phyloP scores from a whole-genome alignment of 2,797 vertebrate species.

The Smutsia temminckii region DNA sequence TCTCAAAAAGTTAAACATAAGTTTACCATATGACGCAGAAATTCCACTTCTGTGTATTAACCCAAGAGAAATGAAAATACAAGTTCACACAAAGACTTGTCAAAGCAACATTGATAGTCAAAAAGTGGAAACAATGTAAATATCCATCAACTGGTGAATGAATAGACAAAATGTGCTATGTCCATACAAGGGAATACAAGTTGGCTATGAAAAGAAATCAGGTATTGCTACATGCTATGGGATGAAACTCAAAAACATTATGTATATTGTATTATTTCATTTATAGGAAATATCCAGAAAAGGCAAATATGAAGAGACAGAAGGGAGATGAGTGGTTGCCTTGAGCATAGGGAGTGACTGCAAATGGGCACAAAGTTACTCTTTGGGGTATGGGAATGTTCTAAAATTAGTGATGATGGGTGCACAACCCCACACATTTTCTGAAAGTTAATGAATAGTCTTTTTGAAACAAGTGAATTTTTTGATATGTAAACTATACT shows the following conservation, averaged over 20 bases:
- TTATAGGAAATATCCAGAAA: background rate
- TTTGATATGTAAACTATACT: background rate
- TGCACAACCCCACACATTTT: background rate
- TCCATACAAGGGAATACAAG: background rate
- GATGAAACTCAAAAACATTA: background rate
- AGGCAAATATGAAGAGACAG: background rate
- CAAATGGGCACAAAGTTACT: background rate
- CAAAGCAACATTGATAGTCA: background rate
- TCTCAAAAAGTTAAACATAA: background rate
- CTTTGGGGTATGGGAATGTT: background rate
- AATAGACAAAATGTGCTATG: background rate
- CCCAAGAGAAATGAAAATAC: background rate
- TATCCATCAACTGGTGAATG: background rate
- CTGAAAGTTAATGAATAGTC: background rate
- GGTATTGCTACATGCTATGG: background rate
- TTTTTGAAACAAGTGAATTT: slow-evolving; percentile 6
- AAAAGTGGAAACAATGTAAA: background rate
- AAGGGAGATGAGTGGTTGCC: background rate
- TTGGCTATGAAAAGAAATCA: background rate
- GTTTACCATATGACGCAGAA: background rate
- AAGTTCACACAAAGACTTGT: background rate
- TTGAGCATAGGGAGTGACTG: background rate
- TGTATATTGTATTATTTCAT: background rate
- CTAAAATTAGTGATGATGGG: background rate
- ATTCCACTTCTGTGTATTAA: background rate